These are phyloP conservation scores for Cyclargus thomasi DNA, from an alignment of 1,140 invertebrate genomes.

Conservation along the genomic window DNA sequence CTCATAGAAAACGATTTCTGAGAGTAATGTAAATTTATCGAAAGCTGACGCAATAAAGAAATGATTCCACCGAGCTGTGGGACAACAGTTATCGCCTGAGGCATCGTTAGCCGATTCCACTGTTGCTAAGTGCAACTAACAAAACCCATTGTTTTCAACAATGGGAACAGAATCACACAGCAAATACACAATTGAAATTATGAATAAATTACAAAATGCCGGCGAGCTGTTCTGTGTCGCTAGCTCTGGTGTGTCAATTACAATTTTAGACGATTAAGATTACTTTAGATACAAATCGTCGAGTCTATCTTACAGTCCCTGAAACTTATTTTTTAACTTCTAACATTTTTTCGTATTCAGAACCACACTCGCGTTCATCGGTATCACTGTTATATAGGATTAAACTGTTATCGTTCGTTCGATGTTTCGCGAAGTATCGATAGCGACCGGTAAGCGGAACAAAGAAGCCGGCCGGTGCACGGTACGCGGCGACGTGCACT, in stretches of 20 bases:
- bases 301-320: neutral
- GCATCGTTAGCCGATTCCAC: neutral
- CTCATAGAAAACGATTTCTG: neutral
- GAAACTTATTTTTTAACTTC: neutral
- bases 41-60: constrained; percentile 36
- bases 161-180: neutral
- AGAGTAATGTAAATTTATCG: constrained; percentile 30
- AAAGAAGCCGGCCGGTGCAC: constrained; percentile 64
- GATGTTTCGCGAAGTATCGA: constrained; percentile 11
- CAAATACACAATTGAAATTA: neutral
- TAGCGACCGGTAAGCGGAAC: constrained; percentile 35
- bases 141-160: constrained; percentile 5
- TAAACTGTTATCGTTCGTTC: neutral
- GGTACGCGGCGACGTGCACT: constrained; percentile 46
- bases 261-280: neutral
- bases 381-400: neutral
- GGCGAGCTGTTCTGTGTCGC: neutral
- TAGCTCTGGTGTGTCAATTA: neutral
- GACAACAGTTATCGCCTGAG: neutral
- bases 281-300: neutral
- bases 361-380: neutral
- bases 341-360: neutral
- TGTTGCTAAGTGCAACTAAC: neutral
- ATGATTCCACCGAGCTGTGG: neutral
- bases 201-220: neutral